Conservation (phyloP, 2,888 invertebrate genomes). For the Melitaea athalia region DNA sequence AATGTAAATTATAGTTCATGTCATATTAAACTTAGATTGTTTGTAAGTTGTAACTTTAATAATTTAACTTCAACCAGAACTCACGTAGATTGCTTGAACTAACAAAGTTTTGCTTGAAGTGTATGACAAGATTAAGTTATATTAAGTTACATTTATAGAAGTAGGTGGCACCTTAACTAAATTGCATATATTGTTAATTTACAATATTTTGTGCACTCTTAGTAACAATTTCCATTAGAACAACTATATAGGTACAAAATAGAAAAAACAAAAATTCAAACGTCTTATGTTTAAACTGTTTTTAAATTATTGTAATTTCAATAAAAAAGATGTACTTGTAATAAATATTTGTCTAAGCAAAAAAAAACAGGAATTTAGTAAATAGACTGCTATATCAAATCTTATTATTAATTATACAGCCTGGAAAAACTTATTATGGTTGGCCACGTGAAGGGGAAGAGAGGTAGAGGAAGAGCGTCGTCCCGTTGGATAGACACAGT, state of each 20-base stretch:
- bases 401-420: too few species aligned
- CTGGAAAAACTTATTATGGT: too few species aligned
- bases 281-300: background rate
- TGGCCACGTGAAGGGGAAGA: too few species aligned
- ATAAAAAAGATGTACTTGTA: background rate
- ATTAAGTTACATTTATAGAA: background rate
- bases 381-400: background rate
- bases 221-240: too few species aligned
- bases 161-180: background rate
- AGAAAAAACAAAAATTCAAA: too few species aligned
- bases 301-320: background rate
- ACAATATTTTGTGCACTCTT: too few species aligned
- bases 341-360: too few species aligned
- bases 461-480: too few species aligned
- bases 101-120: slow-evolving; percentile 23
- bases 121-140: slow-evolving; percentile 21
- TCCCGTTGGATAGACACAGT: too few species aligned
- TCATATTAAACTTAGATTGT: slow-evolving; percentile 12
- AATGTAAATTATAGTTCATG: slow-evolving; percentile 11
- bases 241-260: too few species aligned
- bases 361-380: too few species aligned
- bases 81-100: slow-evolving; percentile 18
- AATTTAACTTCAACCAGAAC: slow-evolving; percentile 30
- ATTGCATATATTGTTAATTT: background rate
- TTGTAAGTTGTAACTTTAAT: slow-evolving; percentile 17